Evolutionary conservation across 2,113 vertebrate genomes (phyloP), one percentile per base, ranked within the genome.

Genomic region (Spea multiplicata): DNA sequence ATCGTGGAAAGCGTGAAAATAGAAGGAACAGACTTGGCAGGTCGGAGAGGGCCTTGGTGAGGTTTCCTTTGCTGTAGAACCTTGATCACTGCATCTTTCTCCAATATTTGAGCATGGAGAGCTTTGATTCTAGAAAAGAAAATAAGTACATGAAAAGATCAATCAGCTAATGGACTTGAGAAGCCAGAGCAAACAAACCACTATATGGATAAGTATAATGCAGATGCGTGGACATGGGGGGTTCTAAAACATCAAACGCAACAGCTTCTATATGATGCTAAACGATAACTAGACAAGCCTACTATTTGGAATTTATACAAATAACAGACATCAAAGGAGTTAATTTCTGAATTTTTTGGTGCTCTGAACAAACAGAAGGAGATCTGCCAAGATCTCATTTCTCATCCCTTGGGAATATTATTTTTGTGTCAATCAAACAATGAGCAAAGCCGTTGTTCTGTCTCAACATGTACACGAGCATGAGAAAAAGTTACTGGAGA

Each of bases 1-100:
- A 83, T 0, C 0, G 80, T 81, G 0, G 85, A 84, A 85, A 84
- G 87, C 0, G 86, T 53, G 0, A 93, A 93, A 87, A 99, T 82
- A 8, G 96, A 96, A 1, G 97, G 96, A 81, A 98, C 95, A 0
- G 97, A 99, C 55, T 95, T 93, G 53, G 97, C 94, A 0, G 92
- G 94, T 0, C 96, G 89, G 53, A 97, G 91, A 52, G 92, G 91
- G 59, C 91, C 87, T 49, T 89, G 94, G 14, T 91, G 85, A 66
- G 88, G 85, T 74, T 89, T 94, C 64, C 96, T 94, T 81, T 98
- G 96, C 84, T 98, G 95, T 65, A 99, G 90, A n/a, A 99, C 96
- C 83, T 95, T 96, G 85, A 99, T 98, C 83, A 98, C 90, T 0
- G 95, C 96, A 0, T 99, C 96, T 83, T 99, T 99, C 90, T 98